Evolutionary conservation across 2,113 vertebrate species (phyloP), one percentile per base, ranked within the genome.

Genomic region (Aegotheles bennettii): DNA sequence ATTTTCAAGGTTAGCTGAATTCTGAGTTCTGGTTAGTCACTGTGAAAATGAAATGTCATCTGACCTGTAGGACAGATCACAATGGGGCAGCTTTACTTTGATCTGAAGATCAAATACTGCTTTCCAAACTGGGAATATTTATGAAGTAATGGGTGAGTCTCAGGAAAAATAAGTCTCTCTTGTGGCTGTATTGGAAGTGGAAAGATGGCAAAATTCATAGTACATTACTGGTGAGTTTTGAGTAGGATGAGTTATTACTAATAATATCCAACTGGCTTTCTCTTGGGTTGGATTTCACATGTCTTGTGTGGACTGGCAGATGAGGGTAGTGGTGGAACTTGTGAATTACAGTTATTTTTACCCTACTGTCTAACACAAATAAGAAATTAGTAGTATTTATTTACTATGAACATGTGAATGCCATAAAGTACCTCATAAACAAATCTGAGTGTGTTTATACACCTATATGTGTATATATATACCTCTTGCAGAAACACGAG

Each of bases 321-420:
- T 56, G 56, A 86, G 48, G 36, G 40, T 90, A 84, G 93, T 75
- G 69, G 79, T 76, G 61, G 73, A 78, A 89, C 73, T 96, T 93
- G 59, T 89, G 70, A 82, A 88, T 90, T 87, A 65, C 92, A 93
- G 80, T 67, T 97, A 95, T 97, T 97, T 90, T 97, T 96, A 92
- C 83, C 64, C 38, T 53, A 4, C 40, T 2, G 26, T 80, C 70
- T 35, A 65, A 71, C 59, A 31, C 26, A 64, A 90, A 54, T 45
- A 68, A 87, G 69, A 67, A 87, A 75, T 75, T 11, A 69, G 69
- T 80, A 70, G 40, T 83, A 28, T 89, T 95, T 79, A 61, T 91
- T 91, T 56, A 50, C 35, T 36, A 40, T 16, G 47, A 54, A n/a
- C n/a, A 45, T 29, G 42, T 86, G 91, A 38, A 18, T 59, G 59